phyloP scores from a whole-genome alignment of 2,888 invertebrate species.

The Crematogaster levior region DNA sequence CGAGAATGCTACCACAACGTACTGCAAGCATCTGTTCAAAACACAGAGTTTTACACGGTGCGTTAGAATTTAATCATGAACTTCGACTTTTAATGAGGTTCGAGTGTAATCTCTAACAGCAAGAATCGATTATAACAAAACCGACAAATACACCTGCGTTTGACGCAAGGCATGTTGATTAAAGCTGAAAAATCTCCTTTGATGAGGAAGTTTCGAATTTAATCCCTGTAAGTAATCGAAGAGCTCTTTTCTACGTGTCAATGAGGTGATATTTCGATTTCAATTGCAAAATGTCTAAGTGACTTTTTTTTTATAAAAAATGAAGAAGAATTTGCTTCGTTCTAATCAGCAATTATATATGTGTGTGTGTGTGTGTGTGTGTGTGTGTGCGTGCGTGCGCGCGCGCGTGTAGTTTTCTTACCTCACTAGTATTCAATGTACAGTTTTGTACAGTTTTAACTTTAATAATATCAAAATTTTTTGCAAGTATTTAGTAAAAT shows the following conservation, averaged over 20 bases:
- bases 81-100: slow-evolving; percentile 39
- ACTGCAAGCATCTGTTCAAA: neutral
- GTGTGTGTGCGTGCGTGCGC: too few relatives aligned
- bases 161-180: slow-evolving; percentile 31
- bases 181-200: slow-evolving; percentile 26
- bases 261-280: slow-evolving; percentile 13
- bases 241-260: slow-evolving; percentile 9
- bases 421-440: neutral
- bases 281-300: slow-evolving; percentile 25
- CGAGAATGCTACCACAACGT: neutral
- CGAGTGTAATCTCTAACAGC: slow-evolving; percentile 24
- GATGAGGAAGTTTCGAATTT: slow-evolving; percentile 39
- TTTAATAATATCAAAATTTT: neutral
- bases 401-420: neutral
- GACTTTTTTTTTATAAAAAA: neutral
- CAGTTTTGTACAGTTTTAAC: neutral
- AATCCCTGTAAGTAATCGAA: slow-evolving; percentile 31
- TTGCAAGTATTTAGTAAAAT: neutral
- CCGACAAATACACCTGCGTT: slow-evolving; percentile 24
- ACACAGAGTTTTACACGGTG: neutral
- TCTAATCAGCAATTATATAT: neutral
- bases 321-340: neutral
- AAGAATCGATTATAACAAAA: slow-evolving; percentile 29
- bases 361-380: too few relatives aligned
- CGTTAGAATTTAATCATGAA: slow-evolving; percentile 23